A percentile compares a stretch with the other conserved stretches of the same genome.
These are phyloP conservation scores for Coelinius sp. DNA, from an alignment of 2,888 invertebrate genomes.

Conservation along the genomic window DNA sequence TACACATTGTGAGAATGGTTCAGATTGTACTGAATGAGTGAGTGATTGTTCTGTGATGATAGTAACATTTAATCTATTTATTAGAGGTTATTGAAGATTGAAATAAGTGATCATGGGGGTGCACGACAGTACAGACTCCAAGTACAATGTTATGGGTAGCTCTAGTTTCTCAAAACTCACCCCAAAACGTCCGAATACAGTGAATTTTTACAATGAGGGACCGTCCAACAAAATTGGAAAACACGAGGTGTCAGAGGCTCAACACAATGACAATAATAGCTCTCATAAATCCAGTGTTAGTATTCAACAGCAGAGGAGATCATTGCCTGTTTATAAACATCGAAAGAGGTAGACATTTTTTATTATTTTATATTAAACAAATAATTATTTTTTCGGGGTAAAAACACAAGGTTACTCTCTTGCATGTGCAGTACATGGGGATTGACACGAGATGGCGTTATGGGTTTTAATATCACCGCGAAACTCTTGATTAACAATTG, in stretches of 20 bases:
- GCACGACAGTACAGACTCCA: conserved; percentile 66
- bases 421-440: not conserved
- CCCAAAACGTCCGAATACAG: conserved; percentile 59
- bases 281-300: conserved; percentile 46
- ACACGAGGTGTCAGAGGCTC: conserved; percentile 47
- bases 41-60: not conserved
- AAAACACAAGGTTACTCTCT: not conserved
- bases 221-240: conserved; percentile 54
- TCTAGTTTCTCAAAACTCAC: conserved; percentile 62
- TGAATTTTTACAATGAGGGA: conserved; percentile 54
- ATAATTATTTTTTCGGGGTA: not conserved
- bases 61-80: not conserved
- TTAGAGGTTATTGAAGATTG: not conserved
- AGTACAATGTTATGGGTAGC: conserved; percentile 60
- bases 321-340: conserved; percentile 68
- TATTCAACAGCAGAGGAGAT: conserved; percentile 65
- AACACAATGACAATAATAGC: conserved; percentile 30
- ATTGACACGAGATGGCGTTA: not conserved
- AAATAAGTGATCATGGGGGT: conserved; percentile 60
- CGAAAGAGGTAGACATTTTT: conserved; percentile 70
- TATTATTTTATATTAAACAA: not conserved
- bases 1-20: not conserved
- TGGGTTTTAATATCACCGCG: not conserved
- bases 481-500: not conserved
- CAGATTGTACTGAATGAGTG: too few species aligned